phyloP scores from a whole-genome alignment of 2,797 vertebrate genomes.

The Ficedula albicollis region DNA sequence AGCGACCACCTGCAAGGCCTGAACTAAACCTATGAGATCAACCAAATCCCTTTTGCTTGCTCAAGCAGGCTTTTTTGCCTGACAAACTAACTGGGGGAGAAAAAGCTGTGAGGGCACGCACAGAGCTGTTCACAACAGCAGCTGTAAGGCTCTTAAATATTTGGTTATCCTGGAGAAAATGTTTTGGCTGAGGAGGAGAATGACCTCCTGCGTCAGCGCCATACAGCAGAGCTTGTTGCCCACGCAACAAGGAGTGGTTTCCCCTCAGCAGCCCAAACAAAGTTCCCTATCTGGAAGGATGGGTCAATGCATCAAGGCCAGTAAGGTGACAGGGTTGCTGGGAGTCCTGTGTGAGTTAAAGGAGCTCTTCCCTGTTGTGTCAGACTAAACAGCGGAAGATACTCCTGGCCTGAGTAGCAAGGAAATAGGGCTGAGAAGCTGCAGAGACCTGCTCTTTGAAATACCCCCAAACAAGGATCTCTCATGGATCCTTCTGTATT shows the following conservation, averaged over 20 bases:
- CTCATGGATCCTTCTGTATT: neutral
- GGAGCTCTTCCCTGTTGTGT: neutral
- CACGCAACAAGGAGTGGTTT: neutral
- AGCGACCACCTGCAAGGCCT: neutral
- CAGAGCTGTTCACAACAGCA: neutral
- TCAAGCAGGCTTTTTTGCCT: neutral
- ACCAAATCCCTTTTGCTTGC: neutral
- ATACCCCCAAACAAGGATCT: neutral
- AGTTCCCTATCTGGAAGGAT: neutral
- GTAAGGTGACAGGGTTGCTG: neutral
- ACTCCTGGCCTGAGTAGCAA: neutral
- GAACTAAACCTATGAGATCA: neutral
- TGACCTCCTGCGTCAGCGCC: neutral
- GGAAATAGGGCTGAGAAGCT: neutral
- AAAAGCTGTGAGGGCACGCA: neutral
- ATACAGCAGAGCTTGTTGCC: neutral
- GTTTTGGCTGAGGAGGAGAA: neutral
- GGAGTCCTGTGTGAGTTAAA: neutral
- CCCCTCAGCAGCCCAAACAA: neutral
- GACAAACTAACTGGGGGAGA: accelerated
- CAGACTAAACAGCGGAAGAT: neutral
- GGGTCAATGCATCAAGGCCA: neutral
- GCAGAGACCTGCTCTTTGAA: neutral
- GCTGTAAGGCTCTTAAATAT: neutral
- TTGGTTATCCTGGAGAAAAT: neutral